These are phyloP conservation scores for Hormiphora californensis DNA, from an alignment of 37 sponge, comb jelly and placozoan species.

Conservation along the genomic window DNA sequence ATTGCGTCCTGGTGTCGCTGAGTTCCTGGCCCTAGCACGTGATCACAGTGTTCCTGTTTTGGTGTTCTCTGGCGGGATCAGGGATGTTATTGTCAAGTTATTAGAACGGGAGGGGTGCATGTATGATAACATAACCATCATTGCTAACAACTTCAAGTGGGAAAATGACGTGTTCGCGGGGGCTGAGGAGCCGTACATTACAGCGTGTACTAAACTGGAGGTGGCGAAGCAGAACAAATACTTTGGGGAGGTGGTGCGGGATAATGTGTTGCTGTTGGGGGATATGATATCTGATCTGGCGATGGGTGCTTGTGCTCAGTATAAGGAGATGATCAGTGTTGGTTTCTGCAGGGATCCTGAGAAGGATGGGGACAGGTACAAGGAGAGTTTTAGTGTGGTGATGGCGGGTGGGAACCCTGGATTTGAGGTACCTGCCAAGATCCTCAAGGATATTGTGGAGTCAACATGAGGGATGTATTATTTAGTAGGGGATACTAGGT, in stretches of 20 bases:
- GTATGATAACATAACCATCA: constrained; percentile 15
- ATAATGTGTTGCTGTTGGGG: not conserved
- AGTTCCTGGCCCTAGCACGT: constrained; percentile 13
- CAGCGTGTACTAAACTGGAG: constrained; percentile 21
- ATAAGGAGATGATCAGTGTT: not conserved
- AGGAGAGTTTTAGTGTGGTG: not conserved
- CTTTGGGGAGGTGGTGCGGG: not conserved
- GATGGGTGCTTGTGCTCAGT: constrained; percentile 3
- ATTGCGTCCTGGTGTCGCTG: not conserved
- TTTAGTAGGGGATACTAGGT: no score
- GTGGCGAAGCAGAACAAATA: not conserved
- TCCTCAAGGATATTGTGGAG: not conserved
- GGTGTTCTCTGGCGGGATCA: constrained; percentile 18
- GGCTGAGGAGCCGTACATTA: not conserved
- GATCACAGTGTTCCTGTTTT: constrained; percentile 29
- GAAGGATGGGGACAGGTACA: not conserved
- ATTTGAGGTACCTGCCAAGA: not conserved
- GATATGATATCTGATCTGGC: constrained; percentile 39
- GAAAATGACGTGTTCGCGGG: not conserved
- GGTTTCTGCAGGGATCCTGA: constrained; percentile 21
- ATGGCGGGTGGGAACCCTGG: constrained; percentile 42
- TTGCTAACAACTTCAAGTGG: not conserved
- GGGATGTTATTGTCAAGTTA: not conserved
- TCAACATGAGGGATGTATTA: no score
- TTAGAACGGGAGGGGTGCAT: constrained; percentile 11